These are phyloP conservation scores for Pandemis corylana DNA, from an alignment of 2,888 invertebrate genomes.

Conservation along the genomic window DNA sequence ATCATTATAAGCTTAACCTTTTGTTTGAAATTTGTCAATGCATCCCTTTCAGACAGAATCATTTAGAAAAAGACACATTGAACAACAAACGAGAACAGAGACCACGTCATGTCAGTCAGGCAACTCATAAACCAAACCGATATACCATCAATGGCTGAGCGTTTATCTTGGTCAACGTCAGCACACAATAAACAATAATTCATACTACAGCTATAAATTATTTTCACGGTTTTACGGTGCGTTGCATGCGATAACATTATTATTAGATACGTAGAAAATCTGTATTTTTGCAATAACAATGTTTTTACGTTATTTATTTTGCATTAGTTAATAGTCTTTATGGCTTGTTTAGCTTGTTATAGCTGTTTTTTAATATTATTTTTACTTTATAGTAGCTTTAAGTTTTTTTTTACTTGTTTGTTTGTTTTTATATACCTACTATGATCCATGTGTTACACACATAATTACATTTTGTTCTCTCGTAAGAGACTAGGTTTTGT, in stretches of 20 bases:
- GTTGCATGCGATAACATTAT: background rate
- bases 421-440: no score
- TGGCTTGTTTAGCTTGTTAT: no score
- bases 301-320: no score
- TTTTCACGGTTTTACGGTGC: background rate
- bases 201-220: background rate
- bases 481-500: no score
- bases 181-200: constrained; percentile 9
- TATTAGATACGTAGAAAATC: background rate
- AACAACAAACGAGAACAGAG: background rate
- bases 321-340: no score
- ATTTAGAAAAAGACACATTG: background rate
- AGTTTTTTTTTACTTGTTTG: no score
- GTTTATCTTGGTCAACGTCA: background rate
- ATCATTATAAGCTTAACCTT: background rate
- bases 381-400: no score
- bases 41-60: background rate
- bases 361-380: no score
- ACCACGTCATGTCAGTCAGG: background rate
- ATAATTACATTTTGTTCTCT: no score
- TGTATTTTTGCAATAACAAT: background rate
- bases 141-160: background rate
- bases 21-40: background rate
- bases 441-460: no score
- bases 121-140: background rate